Evolutionary conservation across 2,113 vertebrate species (phyloP).

Genomic region (Leucopsar rothschildi): DNA sequence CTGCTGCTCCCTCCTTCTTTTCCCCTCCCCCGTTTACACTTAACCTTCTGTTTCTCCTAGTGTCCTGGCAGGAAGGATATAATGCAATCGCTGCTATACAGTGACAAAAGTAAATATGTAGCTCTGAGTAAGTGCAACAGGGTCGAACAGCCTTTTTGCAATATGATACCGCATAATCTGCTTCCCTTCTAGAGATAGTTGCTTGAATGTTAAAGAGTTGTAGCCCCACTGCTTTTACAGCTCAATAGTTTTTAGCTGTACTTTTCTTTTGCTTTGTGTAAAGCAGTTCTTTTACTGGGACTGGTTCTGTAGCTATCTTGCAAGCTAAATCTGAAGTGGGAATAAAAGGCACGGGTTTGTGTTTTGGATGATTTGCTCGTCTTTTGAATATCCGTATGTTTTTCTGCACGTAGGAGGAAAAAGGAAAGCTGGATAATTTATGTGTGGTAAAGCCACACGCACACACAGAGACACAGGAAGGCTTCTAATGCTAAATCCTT

Average conservation of each 20-base stretch:
- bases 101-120: conserved; percentile 60
- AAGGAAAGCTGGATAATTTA: conserved; percentile 57
- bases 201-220: conserved; percentile 36
- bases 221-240: neutral
- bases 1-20: neutral
- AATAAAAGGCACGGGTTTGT: neutral
- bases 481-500: conserved; percentile 29
- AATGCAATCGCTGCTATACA: conserved; percentile 41
- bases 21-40: conserved; percentile 17
- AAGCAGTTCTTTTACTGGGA: neutral
- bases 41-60: conserved; percentile 49
- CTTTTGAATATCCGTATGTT: conserved; percentile 1
- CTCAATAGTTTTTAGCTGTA: neutral
- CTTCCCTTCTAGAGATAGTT: conserved; percentile 50
- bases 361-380: neutral
- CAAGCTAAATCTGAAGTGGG: neutral
- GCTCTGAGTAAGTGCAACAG: conserved; percentile 21
- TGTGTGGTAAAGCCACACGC: conserved; percentile 51
- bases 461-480: conserved; percentile 10
- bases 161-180: conserved; percentile 41
- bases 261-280: neutral
- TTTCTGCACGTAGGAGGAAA: neutral
- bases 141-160: conserved; percentile 53
- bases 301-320: neutral
- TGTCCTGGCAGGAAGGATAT: conserved; percentile 57